Conservation (phyloP, 2,797 vertebrate genomes). For the Discoglossus pictus region DNA sequence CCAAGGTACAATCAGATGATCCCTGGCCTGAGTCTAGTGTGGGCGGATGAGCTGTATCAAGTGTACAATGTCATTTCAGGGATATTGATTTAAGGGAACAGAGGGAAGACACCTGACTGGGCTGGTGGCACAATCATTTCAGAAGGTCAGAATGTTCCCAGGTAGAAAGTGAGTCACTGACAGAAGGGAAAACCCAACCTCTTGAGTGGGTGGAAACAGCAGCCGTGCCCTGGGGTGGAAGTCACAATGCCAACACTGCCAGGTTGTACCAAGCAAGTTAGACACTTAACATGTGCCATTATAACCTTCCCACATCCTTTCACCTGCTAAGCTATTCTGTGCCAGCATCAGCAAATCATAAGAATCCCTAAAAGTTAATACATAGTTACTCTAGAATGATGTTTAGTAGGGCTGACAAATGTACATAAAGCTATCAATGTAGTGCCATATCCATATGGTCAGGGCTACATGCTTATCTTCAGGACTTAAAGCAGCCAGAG, state of each 20-base stretch:
- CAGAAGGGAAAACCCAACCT: slow-evolving; percentile 18
- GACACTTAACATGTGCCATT: too few species aligned
- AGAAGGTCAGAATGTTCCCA: slow-evolving; percentile 46
- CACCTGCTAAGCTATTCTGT: too few species aligned
- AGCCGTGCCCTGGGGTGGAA: slow-evolving; percentile 2
- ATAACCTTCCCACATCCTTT: too few species aligned
- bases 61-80: slow-evolving; percentile 12
- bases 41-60: slow-evolving; percentile 4
- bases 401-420: too few species aligned
- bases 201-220: not conserved
- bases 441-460: too few species aligned
- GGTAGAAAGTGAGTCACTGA: slow-evolving; percentile 22
- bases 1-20: not conserved
- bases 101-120: slow-evolving; percentile 2
- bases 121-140: slow-evolving; percentile 10
- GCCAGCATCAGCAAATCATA: too few species aligned
- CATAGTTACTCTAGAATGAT: too few species aligned
- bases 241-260: not conserved
- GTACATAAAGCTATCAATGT: too few species aligned
- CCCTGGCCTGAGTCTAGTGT: not conserved
- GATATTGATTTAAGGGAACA: not conserved
- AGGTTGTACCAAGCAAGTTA: not conserved
- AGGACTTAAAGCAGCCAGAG: too few species aligned
- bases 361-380: too few species aligned
- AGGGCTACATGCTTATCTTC: too few species aligned